Percentiles rank a stretch among this genome's conserved stretches.
These are phyloP conservation scores for Nixonia krombeini DNA, from an alignment of 1,140 invertebrate genomes.

Conservation along the genomic window DNA sequence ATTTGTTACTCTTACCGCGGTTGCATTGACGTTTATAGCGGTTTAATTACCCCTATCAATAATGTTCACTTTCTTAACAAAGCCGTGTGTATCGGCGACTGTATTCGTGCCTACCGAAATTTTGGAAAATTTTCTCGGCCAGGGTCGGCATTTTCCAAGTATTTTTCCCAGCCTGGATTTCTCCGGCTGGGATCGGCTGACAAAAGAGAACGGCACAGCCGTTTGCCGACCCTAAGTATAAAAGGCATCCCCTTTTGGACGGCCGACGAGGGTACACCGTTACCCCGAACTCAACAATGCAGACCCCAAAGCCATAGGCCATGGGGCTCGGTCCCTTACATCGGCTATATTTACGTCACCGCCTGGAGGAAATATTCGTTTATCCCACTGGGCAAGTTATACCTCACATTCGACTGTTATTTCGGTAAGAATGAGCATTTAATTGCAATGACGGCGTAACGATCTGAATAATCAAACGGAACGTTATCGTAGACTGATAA, in stretches of 20 bases:
- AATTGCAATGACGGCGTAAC: too few species aligned
- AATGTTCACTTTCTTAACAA: too few species aligned
- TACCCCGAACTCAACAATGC: constrained; percentile 36
- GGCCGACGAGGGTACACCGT: constrained; percentile 19
- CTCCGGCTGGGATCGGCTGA: constrained; percentile 4
- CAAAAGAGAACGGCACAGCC: constrained; percentile 23
- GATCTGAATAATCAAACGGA: too few species aligned
- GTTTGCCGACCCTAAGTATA: constrained; percentile 23
- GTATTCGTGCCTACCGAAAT: too few species aligned
- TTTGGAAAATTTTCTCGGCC: neutral
- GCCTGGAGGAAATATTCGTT: neutral
- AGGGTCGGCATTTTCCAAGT: neutral
- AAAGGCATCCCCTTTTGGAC: constrained; percentile 19
- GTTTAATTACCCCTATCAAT: too few species aligned
- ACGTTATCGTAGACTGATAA: too few species aligned
- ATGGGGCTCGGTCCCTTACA: constrained; percentile 8
- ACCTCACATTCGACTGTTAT: too few species aligned
- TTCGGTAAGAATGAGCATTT: too few species aligned
- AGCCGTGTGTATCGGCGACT: too few species aligned
- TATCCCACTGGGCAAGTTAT: too few species aligned
- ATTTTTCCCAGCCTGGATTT: constrained; percentile 10
- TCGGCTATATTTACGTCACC: neutral
- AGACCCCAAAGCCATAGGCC: constrained; percentile 32
- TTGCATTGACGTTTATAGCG: too few species aligned
- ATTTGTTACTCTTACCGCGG: too few species aligned